Percentiles rank a stretch among this genome's conserved stretches.
These are phyloP conservation scores for Argya squamiceps DNA, from an alignment of 2,797 vertebrate species.

Conservation along the genomic window DNA sequence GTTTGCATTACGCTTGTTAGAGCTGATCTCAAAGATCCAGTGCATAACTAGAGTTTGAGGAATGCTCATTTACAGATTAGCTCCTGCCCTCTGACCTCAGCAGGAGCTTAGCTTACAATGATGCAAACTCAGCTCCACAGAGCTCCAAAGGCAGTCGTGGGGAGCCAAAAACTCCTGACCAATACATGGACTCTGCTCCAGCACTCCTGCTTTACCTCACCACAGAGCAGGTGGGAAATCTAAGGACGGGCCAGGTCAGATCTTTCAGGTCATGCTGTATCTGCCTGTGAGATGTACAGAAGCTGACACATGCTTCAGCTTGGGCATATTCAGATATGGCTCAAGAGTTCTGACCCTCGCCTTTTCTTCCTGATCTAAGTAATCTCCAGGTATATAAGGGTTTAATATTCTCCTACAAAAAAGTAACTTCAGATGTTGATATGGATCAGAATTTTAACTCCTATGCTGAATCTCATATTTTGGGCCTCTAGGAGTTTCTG, in stretches of 20 bases:
- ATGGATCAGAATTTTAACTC: not conserved
- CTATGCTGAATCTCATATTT: not conserved
- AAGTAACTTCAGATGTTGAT: not conserved
- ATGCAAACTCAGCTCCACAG: not conserved
- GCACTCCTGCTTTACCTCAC: not conserved
- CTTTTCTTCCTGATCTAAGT: not conserved
- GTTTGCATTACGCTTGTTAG: constrained; percentile 77
- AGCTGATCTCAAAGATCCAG: constrained; percentile 69
- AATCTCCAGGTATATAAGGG: not conserved
- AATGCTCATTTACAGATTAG: constrained; percentile 64
- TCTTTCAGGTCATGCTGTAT: not conserved
- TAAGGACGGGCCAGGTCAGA: not conserved
- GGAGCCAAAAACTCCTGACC: not conserved
- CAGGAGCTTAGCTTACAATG: constrained; percentile 68
- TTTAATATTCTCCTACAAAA: not conserved
- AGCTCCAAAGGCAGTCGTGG: not conserved
- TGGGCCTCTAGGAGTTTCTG: not conserved
- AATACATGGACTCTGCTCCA: not conserved
- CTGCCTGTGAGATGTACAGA: not conserved
- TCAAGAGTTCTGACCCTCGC: not conserved
- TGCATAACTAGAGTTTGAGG: constrained; percentile 46
- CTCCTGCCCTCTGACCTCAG: constrained; percentile 75
- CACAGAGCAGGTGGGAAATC: not conserved
- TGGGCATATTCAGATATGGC: not conserved
- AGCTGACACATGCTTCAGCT: accelerated